Percentiles rank a stretch among this genome's conserved stretches.
These are phyloP conservation scores for Alectoris magna DNA, from an alignment of 2,797 vertebrate species.

Conservation along the genomic window DNA sequence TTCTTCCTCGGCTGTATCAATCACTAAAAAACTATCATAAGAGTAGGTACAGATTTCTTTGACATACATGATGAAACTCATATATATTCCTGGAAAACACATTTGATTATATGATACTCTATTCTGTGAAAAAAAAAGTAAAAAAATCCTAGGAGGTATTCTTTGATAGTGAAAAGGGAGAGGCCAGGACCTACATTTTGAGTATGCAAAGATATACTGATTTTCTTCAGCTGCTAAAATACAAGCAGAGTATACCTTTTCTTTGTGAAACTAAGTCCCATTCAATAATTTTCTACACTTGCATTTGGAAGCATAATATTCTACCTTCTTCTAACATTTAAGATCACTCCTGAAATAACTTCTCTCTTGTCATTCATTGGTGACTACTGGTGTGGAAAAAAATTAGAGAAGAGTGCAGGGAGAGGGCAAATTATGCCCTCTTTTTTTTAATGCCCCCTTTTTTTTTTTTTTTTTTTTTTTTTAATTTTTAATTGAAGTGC, in stretches of 20 bases:
- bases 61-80: neutral
- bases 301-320: neutral
- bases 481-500: accelerated
- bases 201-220: neutral
- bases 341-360: neutral
- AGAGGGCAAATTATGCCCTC: accelerated
- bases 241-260: neutral
- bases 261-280: neutral
- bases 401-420: neutral
- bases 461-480: no score
- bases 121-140: neutral
- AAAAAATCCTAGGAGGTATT: neutral
- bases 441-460: neutral
- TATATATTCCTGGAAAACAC: neutral
- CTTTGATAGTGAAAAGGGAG: neutral
- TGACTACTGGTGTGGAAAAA: neutral
- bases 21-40: neutral
- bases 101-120: neutral
- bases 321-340: neutral
- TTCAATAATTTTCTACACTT: neutral
- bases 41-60: neutral
- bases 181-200: neutral
- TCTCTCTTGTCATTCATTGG: neutral
- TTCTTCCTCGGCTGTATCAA: neutral
- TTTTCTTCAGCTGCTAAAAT: neutral